Evolutionary conservation across 2,113 vertebrate species (phyloP).

Genomic region (Semnopithecus entellus): DNA sequence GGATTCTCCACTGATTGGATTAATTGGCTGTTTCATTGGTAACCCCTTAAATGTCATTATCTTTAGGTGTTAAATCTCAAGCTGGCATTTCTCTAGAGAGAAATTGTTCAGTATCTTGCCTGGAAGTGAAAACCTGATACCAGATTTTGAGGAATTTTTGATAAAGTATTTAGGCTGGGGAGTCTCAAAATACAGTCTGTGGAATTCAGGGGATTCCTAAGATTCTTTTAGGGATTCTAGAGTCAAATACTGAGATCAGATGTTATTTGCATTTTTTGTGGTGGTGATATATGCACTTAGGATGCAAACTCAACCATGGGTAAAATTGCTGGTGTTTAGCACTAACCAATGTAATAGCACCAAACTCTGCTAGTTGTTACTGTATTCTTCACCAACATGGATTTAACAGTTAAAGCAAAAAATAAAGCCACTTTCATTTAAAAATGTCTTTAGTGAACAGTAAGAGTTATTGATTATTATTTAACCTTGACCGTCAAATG

Average conservation of each 20-base stretch:
- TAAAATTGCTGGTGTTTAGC: neutral
- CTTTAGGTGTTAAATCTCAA: neutral
- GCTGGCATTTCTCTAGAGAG: neutral
- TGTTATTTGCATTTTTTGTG: neutral
- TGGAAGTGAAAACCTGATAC: neutral
- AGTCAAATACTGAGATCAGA: neutral
- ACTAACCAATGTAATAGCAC: neutral
- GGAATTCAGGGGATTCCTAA: neutral
- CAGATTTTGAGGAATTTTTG: neutral
- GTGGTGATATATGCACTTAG: neutral
- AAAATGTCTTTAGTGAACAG: neutral
- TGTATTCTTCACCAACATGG: neutral
- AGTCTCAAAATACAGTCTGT: neutral
- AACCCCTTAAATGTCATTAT: neutral
- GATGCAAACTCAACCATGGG: neutral
- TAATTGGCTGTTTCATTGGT: neutral
- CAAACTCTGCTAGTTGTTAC: neutral
- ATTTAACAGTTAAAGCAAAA: neutral
- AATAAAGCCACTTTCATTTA: neutral
- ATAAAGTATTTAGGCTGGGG: neutral
- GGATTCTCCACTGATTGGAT: neutral
- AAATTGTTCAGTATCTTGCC: neutral
- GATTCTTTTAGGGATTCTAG: neutral
- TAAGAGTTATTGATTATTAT: neutral
- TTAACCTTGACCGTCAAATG: neutral